Base-by-base conservation (phyloP, 2,888 invertebrate genomes). In the Drosophila acutilabella region DNA sequence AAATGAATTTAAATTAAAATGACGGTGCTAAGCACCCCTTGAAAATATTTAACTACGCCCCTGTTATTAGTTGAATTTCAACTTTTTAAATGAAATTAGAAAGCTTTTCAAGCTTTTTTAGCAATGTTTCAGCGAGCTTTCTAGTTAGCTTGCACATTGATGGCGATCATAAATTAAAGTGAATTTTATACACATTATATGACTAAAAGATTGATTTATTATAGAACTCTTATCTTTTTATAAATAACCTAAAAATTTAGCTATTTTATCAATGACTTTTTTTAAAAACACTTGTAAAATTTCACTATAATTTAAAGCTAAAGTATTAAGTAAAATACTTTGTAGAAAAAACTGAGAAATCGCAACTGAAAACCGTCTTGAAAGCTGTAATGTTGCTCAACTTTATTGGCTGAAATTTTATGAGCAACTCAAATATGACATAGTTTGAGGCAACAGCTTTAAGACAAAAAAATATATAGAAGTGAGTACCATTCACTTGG, bases 11-110 rank as follows among this genome's bases (percentile, higher is more conserved):
- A 8, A 2, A 1, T 30, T 30, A 2, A 30, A 8, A 30, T 30
- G 2, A 6, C 6, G 6, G 30, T 30, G n/a, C 30, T 30, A 8
- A 30, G 8, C 8, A n/a, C 2, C 2, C 16, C 13, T 6, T 8
- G 4, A 41, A 66, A 58, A 18, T 45, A 14, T 0, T 10, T 10
- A 6, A 6, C 20, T 47, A 36, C 26, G 16, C 26, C 6, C 1
- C 23, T 59, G 51, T 13, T 10, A n/a, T 48, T 42, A 14, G 60
- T 23, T 41, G 68, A 41, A 16, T 23, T n/a, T 16, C 6, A 14
- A 5, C 16, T 20, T 20, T 16, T 13, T 33, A 8, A 45, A 62
- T 38, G 20, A 52, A 71, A 64, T 64, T 13, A 11, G 10, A 41
- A 51, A 64, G 42, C 52, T 60, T 47, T 33, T 30, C 3, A 47